Evolutionary conservation across 2,797 vertebrate genomes (phyloP), one percentile per base, ranked within the genome.

Genomic region (Oreonectes daqikongensis): DNA sequence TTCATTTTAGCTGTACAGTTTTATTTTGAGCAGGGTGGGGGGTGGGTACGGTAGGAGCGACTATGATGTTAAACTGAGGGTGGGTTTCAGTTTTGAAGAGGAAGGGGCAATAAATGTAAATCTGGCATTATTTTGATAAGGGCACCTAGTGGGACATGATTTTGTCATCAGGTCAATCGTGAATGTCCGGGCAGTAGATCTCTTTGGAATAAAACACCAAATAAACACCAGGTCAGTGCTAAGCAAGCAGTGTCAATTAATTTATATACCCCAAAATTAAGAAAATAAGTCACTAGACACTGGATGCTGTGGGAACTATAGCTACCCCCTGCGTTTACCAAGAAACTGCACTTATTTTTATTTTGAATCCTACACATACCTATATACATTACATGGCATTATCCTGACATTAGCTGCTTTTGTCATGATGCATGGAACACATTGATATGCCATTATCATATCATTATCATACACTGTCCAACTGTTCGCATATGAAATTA

Each of bases 311-410:
- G 72, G 75, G 32, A 53, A 46, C 40, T 35, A 53, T 48, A 61
- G 46, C 48, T 8, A 59, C 79, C 57, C 72, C 85, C 82, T 87
- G 77, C 59, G 69, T 81, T 81, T 7, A 28, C 55, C 14, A 59
- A 80, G 80, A 84, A 79, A 86, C 81, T 84, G 85, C 86, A 88
- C 84, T 86, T 87, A 35, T 76, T n/a, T 73, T 77, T 67, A 67
- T 55, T 66, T 44, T 55, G 63, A 57, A 55, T 75, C 61, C 9
- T 35, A 4, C n/a, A 67, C 26, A 59, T 22, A 75, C 77, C 35
- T 38, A 9, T 22, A 79, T 18, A 61, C 60, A 50, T 59, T n/a
- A 55, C 65, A 48, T 48, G 14, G 32, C 42, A 65, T 26, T 63
- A 32, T 63, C 50, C 2, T 18, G 28, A 61, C 57, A 60, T 35